Evolutionary conservation across 37 sponge, comb jelly and placozoan genomes (phyloP), one percentile per base, ranked within the genome.

Genomic region (Oscarella lobularis): DNA sequence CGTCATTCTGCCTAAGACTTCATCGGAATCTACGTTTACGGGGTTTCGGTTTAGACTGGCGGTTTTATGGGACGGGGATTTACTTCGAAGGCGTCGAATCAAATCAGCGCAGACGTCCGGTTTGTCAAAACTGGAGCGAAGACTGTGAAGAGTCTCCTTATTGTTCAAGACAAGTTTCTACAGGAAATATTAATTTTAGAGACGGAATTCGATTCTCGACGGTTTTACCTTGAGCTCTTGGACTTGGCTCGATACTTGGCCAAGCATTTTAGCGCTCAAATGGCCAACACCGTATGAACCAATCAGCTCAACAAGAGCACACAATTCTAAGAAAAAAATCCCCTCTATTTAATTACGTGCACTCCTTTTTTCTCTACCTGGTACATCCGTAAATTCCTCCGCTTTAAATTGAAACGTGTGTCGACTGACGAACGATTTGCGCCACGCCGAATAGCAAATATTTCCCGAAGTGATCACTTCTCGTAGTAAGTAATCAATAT

Each of bases 231-330:
- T 96, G 71, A 92, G 81, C 82, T 96, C 93, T 75, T 87, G 83
- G 35, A 92, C 87, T 76, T 92, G 90, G 33, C 74, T 76, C 30
- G 83, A 78, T 39, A 83, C 77, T 38, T 90, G 87, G 34, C 92
- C 90, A 88, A 96, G 83, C 70, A 92, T 81, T 73, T 85, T 86
- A 77, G 89, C 88, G 14, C 97, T 84, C 79, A 96, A 29, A 73
- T 77, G 80, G 1, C 87, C 80, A 33, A 96, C 86, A 9, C 97
- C 97, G 48, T 92, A 96, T 0, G 97, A 93, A 0, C 97, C 97
- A 73, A 96, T 81, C 66, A 92, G 41, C 79, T 92, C 93, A 29
- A 85, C 86, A 40, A 96, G 78, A 1, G 92, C 83, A 76, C 83
- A 75, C 37, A 88, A 72, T 70, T 95, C 93, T 88, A 78, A 36